These are phyloP conservation scores for Phocides pigmalion DNA, from an alignment of 1,140 invertebrate species.

Conservation along the genomic window DNA sequence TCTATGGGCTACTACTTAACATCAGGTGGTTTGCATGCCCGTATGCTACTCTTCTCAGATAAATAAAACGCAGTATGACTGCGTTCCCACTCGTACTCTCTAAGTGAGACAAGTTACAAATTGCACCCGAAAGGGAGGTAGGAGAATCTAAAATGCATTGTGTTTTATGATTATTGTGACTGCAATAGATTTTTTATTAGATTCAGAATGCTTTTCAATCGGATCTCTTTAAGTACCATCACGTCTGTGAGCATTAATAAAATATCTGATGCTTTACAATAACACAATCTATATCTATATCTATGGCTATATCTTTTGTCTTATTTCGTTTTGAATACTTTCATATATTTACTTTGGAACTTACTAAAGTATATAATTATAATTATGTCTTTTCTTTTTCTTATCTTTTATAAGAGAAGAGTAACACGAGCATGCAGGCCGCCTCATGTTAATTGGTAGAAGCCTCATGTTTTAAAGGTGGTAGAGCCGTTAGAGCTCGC, in stretches of 20 bases:
- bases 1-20: too few relatives aligned
- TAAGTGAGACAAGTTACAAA: not conserved
- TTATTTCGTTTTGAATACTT: not conserved
- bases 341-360: too few relatives aligned
- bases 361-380: too few relatives aligned
- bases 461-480: too few relatives aligned
- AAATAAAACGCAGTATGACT: too few relatives aligned
- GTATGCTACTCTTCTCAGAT: not conserved
- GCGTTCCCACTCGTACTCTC: not conserved
- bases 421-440: too few relatives aligned
- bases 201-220: constrained; percentile 2
- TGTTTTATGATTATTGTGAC: constrained; percentile 11
- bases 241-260: not conserved
- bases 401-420: too few relatives aligned
- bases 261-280: not conserved
- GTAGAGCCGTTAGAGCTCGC: too few relatives aligned
- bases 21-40: too few relatives aligned
- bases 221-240: not conserved
- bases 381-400: too few relatives aligned
- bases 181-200: constrained; percentile 5
- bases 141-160: constrained; percentile 4
- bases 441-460: too few relatives aligned
- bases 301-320: not conserved
- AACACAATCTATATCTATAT: too few relatives aligned
- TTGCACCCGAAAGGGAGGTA: not conserved